Evolutionary conservation across 2,888 invertebrate genomes (phyloP).

Genomic region (Therioaphis trifolii): DNA sequence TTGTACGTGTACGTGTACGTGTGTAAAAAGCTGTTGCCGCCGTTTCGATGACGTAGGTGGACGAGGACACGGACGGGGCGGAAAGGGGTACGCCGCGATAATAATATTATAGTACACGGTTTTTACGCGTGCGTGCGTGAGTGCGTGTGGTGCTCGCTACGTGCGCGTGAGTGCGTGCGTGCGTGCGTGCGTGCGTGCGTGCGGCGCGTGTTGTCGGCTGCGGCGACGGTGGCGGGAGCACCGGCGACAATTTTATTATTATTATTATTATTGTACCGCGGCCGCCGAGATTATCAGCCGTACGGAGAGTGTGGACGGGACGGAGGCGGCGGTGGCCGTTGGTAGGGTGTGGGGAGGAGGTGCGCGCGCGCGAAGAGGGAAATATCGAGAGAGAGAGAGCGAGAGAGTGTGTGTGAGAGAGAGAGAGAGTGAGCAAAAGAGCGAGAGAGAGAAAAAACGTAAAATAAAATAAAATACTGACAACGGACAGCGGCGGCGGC

Average conservation of each 20-base stretch:
- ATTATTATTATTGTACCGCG: background rate
- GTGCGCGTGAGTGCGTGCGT: background rate
- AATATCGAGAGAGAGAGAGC: too few relatives aligned
- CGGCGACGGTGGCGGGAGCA: background rate
- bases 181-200: background rate
- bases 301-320: background rate
- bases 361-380: background rate
- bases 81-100: background rate
- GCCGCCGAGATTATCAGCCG: constrained; percentile 34
- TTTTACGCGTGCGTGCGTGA: background rate
- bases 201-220: background rate
- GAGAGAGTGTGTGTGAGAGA: too few relatives aligned
- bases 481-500: too few relatives aligned
- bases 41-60: background rate
- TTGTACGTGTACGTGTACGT: background rate
- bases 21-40: background rate
- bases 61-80: background rate
- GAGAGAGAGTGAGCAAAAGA: too few relatives aligned
- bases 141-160: background rate
- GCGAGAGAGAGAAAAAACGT: too few relatives aligned
- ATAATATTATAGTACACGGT: background rate
- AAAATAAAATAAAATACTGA: background rate
- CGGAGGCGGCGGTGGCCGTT: too few relatives aligned
- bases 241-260: constrained; percentile 10
- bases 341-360: too few relatives aligned